Conservation (phyloP, 2,888 invertebrate genomes). For the Strigamia transsilvanica region DNA sequence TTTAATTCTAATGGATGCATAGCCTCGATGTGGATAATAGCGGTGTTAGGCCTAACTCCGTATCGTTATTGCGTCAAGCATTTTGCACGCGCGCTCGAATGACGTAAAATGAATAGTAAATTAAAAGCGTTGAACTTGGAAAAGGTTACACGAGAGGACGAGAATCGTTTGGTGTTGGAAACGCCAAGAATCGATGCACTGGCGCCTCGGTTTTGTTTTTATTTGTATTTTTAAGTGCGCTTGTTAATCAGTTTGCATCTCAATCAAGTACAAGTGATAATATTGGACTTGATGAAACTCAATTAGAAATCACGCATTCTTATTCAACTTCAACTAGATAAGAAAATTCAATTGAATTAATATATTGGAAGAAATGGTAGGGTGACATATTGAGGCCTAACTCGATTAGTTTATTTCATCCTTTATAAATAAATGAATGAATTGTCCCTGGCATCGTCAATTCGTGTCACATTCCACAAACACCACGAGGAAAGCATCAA, state of each 20-base stretch:
- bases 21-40: background rate
- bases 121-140: too few species aligned
- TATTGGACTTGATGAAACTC: slow-evolving; percentile 20
- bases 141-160: too few species aligned
- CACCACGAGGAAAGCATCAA: too few species aligned
- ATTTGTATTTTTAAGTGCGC: too few species aligned
- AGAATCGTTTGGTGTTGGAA: too few species aligned
- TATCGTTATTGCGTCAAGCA: too few species aligned
- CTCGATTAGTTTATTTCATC: slow-evolving; percentile 7
- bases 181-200: too few species aligned
- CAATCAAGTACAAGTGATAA: slow-evolving; percentile 5
- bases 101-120: too few species aligned
- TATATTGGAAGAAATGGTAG: slow-evolving; percentile 20
- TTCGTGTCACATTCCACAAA: background rate
- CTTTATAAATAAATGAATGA: background rate
- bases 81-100: too few species aligned
- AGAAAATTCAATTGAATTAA: slow-evolving; percentile 20
- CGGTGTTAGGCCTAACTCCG: background rate
- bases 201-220: too few species aligned
- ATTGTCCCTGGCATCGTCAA: background rate
- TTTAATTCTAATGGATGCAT: background rate
- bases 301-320: slow-evolving; percentile 20
- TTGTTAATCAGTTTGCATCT: slow-evolving; percentile 20
- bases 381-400: slow-evolving; percentile 20
- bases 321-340: slow-evolving; percentile 20